These are phyloP conservation scores for Meganola albula DNA, from an alignment of 2,888 invertebrate genomes.

Conservation along the genomic window DNA sequence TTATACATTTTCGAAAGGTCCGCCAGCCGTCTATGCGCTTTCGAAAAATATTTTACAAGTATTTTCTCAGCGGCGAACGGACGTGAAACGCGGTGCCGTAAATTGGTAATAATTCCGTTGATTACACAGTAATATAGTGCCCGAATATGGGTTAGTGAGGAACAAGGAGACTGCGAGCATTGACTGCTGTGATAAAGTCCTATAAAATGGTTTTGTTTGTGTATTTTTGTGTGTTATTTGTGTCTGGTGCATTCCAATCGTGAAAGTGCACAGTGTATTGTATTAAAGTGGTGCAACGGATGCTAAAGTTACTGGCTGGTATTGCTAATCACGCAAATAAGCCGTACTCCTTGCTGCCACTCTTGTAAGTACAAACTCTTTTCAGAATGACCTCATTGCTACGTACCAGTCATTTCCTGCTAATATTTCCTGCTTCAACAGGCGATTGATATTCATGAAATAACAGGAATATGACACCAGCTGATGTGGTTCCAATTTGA, in stretches of 20 bases:
- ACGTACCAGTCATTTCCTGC: too few species aligned
- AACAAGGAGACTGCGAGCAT: constrained; percentile 50
- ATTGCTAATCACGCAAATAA: constrained; percentile 27
- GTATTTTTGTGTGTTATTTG: constrained; percentile 50
- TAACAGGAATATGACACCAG: too few species aligned
- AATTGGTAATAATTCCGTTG: constrained; percentile 75
- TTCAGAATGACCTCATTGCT: constrained; percentile 29
- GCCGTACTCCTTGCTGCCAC: constrained; percentile 26
- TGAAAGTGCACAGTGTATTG: constrained; percentile 61
- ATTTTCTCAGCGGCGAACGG: constrained; percentile 66
- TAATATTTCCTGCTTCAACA: too few species aligned
- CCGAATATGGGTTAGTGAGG: constrained; percentile 74
- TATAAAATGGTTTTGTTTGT: constrained; percentile 44
- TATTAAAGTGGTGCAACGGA: constrained; percentile 63
- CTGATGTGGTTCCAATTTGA: too few species aligned
- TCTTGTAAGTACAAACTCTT: constrained; percentile 35
- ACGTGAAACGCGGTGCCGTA: constrained; percentile 66
- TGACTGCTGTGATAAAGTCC: constrained; percentile 48
- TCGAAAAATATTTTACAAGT: constrained; percentile 72
- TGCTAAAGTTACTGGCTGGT: constrained; percentile 29
- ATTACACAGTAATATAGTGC: constrained; percentile 69
- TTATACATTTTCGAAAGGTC: constrained; percentile 73
- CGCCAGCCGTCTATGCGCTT: constrained; percentile 68
- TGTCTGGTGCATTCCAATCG: constrained; percentile 55
- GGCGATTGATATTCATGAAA: too few species aligned